A percentile compares a stretch with the other conserved stretches of the same genome.
phyloP scores from a whole-genome alignment of 2,888 invertebrate species.

The Trachelus tabidus region DNA sequence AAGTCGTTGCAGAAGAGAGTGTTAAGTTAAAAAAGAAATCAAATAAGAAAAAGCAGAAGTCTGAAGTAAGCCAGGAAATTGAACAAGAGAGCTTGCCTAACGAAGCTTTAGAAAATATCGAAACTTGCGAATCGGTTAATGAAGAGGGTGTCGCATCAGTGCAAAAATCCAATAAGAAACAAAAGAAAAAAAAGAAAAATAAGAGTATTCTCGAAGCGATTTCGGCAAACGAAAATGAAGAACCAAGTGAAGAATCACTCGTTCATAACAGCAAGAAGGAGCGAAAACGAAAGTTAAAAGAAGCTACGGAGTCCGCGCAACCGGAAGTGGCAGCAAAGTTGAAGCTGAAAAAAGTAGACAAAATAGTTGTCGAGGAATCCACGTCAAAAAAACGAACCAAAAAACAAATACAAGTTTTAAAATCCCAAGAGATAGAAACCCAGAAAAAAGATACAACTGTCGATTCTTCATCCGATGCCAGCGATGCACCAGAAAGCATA shows the following conservation, averaged over 20 bases:
- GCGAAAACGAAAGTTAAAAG: conserved; percentile 11
- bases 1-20: conserved; percentile 1
- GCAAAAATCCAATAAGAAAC: conserved; percentile 5
- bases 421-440: neutral
- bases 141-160: neutral
- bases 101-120: neutral
- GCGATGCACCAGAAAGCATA: conserved; percentile 20
- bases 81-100: neutral
- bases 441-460: neutral
- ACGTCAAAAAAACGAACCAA: neutral
- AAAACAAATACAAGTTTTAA: neutral
- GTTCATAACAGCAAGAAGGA: conserved; percentile 17
- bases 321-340: conserved; percentile 4
- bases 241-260: conserved; percentile 9
- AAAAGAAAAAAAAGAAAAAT: conserved; percentile 21
- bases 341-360: neutral
- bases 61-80: conserved; percentile 2
- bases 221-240: conserved; percentile 12
- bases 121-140: neutral
- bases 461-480: conserved; percentile 7
- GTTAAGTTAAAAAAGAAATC: conserved; percentile 11
- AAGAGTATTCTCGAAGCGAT: conserved; percentile 10
- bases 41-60: conserved; percentile 21
- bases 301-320: neutral
- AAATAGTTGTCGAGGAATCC: neutral